Base-by-base conservation (phyloP, 2,113 vertebrate species). In the Prietella phreatophila region DNA sequence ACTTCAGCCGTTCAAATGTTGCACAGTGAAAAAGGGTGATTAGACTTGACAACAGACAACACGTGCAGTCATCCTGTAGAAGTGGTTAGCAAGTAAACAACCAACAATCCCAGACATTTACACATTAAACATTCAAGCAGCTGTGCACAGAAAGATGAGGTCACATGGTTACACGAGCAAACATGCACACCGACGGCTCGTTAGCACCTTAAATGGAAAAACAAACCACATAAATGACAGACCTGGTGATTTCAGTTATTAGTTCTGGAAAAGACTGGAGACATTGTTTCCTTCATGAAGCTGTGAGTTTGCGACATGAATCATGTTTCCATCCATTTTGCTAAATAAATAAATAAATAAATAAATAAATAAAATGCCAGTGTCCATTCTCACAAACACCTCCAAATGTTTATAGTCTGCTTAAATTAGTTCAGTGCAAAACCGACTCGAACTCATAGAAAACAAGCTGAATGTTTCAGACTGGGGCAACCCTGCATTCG, bases 251-350 rank as follows among this genome's bases (percentile, higher is more conserved):
- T 58, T 56, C 42, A 47, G 36, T 80, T 30, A 73, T 92, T 89
- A 90, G 86, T 93, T 94, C 91, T 93, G 92, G 92, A 92, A 93
- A 93, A 93, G 88, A 90, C 89, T 53, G 75, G 19, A 75, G 65
- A 82, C 65, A 50, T 61, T 25, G 65, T 60, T 85, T 88, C 75
- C 67, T 89, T 82, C 76, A 65, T 36, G 39, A 80, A n/a, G 67
- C 27, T 50, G 73, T 30, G 79, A 55, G 30, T 81, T 81, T 36
- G 8, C 36, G 8, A 10, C n/a, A 30, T 50, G 39, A 30, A 65
- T 79, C 79, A 25, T 36, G 30, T 56, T 81, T 81, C 79, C 56
- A 82, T 58, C 2, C 17, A 60, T 60, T 60, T 39, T 20, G 1
- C n/a, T 9, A 5, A 36, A 60, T 14, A 60, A 50, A 50, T 9